Evolutionary conservation across 2,888 invertebrate genomes (phyloP), one percentile per base, ranked within the genome.

Genomic region (Pinctada fucata): DNA sequence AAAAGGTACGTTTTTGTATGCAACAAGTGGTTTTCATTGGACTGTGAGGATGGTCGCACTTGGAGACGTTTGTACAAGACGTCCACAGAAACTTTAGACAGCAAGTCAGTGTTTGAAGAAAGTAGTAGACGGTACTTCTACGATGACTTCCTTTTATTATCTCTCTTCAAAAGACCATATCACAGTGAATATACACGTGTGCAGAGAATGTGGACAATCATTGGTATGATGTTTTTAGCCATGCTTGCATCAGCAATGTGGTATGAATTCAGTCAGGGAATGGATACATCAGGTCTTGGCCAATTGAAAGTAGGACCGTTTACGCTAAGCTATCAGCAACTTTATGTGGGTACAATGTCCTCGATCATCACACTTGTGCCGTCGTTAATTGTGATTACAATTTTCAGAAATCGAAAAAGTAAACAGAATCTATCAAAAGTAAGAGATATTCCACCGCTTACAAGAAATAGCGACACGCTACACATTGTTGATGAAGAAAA

Each of bases 161-260:
- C 87, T 6, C 76, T 88, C 6, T 79, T 79, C 3, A 84, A 79
- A 47, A 82, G 86, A 31, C 86, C 87, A 6, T 67, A 68, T 16
- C 80, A 79, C 75, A 87, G 86, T 69, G 64, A 78, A 8, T 87
- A 86, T 72, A 84, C 86, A 3, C 78, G 88, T 72, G 84, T 87
- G 31, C 87, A 88, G 72, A 78, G 87, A 2, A 78, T 85, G 13
- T 81, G 83, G 71, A 83, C 82, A 31, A 77, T 84, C 45, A 75
- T 82, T 2, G 84, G 86, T 0, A 72, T 85, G 16, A 69, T 88
- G 8, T 88, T 82, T 75, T 80, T 88, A 45, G 79, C 83, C 4
- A 87, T 87, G 84, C 75, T 87, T 6, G 72, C 84, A 31, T 86
- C 84, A 71, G 88, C 88, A 45, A 88, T 88, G 86, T 88, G 82